A percentile compares a stretch with the other conserved stretches of the same genome.
Conservation (phyloP, 2,113 vertebrate species). For the Mustela lutreola region DNA sequence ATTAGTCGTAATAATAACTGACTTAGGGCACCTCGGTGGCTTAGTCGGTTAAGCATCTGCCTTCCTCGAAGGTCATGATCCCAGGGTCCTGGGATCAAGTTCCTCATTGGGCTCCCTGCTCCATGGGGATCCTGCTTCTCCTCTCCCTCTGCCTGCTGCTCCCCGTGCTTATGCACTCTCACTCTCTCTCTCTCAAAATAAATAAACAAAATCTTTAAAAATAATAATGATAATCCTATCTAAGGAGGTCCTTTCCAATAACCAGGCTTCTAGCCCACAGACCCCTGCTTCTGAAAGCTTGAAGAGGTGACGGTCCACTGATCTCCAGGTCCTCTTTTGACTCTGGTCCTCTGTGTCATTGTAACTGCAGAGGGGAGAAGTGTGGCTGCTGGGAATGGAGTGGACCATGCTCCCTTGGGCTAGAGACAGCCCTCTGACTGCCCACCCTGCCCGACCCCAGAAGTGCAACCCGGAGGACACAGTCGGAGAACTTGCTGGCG, state of each 20-base stretch:
- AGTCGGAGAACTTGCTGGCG: background rate
- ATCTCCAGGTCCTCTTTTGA: background rate
- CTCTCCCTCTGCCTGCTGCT: background rate
- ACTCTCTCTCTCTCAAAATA: background rate
- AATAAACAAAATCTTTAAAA: background rate
- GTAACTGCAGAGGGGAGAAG: background rate
- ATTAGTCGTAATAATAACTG: background rate
- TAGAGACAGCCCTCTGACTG: too few species aligned
- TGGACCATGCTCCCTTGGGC: accelerated
- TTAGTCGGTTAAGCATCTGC: background rate
- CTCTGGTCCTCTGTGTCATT: background rate
- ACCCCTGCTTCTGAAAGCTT: background rate
- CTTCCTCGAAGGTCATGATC: background rate
- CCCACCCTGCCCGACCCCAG: background rate
- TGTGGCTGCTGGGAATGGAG: background rate
- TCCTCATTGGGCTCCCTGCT: background rate
- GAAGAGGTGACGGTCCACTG: background rate
- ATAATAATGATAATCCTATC: background rate
- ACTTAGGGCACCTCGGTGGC: background rate
- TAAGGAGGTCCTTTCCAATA: background rate
- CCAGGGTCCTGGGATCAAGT: background rate
- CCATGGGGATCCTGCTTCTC: background rate
- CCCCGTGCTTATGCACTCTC: background rate
- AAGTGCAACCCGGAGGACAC: background rate
- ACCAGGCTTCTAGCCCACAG: background rate